Percentiles rank a stretch among this genome's conserved stretches.
Conservation (phyloP, 1,140 invertebrate genomes). For the Dryas iulia region DNA sequence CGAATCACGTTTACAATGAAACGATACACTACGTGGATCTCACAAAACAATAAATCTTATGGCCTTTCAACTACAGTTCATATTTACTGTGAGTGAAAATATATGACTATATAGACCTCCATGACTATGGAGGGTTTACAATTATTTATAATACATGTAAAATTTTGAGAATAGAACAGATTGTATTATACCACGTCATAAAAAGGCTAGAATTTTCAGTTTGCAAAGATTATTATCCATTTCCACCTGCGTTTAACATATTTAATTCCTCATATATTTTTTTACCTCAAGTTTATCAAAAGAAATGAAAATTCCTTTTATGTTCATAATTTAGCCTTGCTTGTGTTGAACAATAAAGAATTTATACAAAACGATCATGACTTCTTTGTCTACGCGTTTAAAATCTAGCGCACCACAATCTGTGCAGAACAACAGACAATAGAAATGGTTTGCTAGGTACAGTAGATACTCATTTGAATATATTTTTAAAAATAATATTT, state of each 20-base stretch:
- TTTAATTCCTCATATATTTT: conserved; percentile 11
- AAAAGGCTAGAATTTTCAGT: not conserved
- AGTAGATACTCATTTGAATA: not conserved
- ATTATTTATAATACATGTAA: not conserved
- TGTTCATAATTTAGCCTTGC: conserved; percentile 8
- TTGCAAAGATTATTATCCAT: not conserved
- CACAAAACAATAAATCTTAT: no score
- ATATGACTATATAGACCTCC: no score
- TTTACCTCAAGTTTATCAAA: conserved; percentile 8
- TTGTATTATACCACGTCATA: not conserved
- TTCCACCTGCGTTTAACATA: conserved; percentile 11
- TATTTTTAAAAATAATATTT: not conserved
- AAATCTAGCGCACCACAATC: conserved; percentile 13
- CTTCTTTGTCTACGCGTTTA: conserved; percentile 13
- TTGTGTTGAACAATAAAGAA: conserved; percentile 7
- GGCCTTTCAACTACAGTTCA: no score
- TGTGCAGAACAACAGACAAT: conserved; percentile 9
- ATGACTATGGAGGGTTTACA: not conserved
- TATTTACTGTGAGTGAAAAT: no score
- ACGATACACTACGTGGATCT: no score
- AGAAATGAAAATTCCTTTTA: conserved; percentile 7
- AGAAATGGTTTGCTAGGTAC: conserved; percentile 7
- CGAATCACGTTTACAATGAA: no score
- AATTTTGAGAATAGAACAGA: not conserved
- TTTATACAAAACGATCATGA: conserved; percentile 18